These are phyloP conservation scores for Actinernus sp. DNA, from an alignment of 92 coral and sea anemone genomes.

Conservation along the genomic window DNA sequence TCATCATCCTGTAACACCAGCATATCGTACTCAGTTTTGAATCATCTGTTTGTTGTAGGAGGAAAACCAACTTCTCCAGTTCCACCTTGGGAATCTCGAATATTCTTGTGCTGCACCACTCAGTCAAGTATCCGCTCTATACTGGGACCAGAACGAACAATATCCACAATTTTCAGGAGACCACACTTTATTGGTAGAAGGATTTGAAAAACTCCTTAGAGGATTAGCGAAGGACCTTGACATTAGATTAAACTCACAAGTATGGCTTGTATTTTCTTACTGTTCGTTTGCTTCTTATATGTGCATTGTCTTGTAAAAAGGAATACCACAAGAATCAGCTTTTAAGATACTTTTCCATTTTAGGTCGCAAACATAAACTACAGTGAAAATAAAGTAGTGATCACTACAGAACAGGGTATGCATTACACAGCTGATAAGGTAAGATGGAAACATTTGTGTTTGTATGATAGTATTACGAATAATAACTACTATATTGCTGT, in stretches of 20 bases:
- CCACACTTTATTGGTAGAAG: slow-evolving; percentile 88
- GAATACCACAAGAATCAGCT: neutral
- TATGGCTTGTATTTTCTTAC: slow-evolving; percentile 1
- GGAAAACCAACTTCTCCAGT: slow-evolving; percentile 83
- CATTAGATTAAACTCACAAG: slow-evolving; percentile 65
- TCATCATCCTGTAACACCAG: too few species aligned
- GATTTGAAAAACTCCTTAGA: slow-evolving; percentile 70
- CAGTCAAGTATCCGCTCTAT: slow-evolving; percentile 80
- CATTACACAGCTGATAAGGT: neutral
- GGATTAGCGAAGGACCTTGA: slow-evolving; percentile 81
- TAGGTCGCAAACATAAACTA: neutral
- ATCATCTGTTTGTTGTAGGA: too few species aligned
- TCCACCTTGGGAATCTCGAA: slow-evolving; percentile 96
- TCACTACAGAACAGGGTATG: neutral
- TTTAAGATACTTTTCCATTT: too few species aligned
- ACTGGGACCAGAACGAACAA: slow-evolving; percentile 97
- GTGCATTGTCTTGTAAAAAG: neutral
- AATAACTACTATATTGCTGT: too few species aligned
- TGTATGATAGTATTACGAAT: too few species aligned
- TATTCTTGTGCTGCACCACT: slow-evolving; percentile 93
- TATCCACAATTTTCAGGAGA: slow-evolving; percentile 95
- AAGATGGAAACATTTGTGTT: neutral
- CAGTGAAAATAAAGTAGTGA: neutral
- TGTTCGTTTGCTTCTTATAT: neutral
- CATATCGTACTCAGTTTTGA: too few species aligned